These are phyloP conservation scores for Ifrita kowaldi DNA, from an alignment of 2,113 vertebrate genomes.

Conservation along the genomic window DNA sequence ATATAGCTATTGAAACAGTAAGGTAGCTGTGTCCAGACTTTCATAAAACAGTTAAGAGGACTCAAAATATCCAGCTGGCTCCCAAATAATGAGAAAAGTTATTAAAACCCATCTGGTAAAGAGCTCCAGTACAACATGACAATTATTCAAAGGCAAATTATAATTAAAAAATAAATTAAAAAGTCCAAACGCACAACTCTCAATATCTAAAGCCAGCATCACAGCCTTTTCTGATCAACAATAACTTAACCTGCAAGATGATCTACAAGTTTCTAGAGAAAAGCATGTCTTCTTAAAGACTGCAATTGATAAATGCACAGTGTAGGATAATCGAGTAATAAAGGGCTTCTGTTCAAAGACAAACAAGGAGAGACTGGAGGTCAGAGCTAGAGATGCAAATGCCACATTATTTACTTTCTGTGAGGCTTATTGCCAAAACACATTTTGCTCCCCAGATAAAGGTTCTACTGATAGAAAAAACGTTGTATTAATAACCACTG, in stretches of 20 bases:
- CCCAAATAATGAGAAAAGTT: neutral
- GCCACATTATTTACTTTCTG: neutral
- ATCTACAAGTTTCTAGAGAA: neutral
- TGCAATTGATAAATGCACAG: neutral
- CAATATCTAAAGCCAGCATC: neutral
- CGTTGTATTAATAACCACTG: neutral
- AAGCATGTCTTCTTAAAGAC: neutral
- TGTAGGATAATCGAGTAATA: neutral
- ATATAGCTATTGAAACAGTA: neutral
- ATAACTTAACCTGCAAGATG: neutral
- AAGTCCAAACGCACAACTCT: neutral
- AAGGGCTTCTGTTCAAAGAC: neutral
- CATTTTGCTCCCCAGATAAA: conserved; percentile 1
- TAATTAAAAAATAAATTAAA: neutral
- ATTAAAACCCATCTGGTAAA: neutral
- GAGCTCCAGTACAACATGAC: neutral
- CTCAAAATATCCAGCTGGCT: neutral
- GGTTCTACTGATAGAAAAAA: neutral
- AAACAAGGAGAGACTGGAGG: neutral
- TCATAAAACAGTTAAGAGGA: neutral
- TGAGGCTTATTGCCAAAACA: neutral
- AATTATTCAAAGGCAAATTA: neutral
- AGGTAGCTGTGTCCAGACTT: neutral
- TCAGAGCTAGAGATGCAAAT: neutral
- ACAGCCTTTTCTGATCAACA: neutral